phyloP scores from a whole-genome alignment of 2,797 vertebrate genomes.

The Lerista edwardsae region DNA sequence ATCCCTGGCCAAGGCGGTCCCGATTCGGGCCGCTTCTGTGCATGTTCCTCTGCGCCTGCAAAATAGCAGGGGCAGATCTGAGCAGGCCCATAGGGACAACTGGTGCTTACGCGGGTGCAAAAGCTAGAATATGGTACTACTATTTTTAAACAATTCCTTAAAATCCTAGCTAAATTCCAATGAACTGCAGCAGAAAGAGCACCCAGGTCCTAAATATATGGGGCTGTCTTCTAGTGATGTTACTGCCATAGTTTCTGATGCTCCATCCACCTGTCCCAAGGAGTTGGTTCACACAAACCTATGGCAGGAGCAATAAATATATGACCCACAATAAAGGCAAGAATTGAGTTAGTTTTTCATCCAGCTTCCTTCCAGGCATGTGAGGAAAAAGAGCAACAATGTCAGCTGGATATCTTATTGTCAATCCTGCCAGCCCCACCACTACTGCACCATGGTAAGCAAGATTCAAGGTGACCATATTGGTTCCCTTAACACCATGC shows the following conservation, averaged over 20 bases:
- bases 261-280: no score
- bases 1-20: no score
- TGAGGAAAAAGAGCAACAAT: not conserved
- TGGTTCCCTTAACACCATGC: not conserved
- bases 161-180: conserved; percentile 19
- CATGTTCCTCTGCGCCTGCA: no score
- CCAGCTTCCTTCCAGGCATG: not conserved
- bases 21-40: no score
- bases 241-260: no score
- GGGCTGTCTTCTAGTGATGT: no score
- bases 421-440: not conserved
- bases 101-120: no score
- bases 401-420: not conserved
- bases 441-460: no score
- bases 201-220: not conserved
- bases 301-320: not conserved
- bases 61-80: no score
- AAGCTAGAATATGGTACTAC: conserved; percentile 4
- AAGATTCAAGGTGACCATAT: not conserved
- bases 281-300: not conserved
- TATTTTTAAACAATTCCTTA: conserved; percentile 6
- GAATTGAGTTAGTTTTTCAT: not conserved
- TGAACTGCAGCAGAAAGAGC: conserved; percentile 6
- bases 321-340: not conserved
- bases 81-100: no score